A percentile compares a stretch with the other conserved stretches of the same genome.
Evolutionary conservation across 1,140 invertebrate species (phyloP).

Genomic region (Cecropterus lyciades): DNA sequence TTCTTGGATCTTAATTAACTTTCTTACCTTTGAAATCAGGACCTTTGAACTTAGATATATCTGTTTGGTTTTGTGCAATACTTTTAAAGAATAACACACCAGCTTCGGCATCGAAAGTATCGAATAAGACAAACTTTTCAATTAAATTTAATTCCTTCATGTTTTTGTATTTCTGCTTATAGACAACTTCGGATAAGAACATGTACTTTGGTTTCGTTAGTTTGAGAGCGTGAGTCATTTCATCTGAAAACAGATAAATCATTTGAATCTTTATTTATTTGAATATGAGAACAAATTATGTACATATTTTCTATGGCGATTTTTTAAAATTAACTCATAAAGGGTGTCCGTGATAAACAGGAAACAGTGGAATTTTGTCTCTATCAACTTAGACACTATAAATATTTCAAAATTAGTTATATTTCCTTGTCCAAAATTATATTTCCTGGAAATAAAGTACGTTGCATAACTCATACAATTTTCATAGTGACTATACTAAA

Average conservation of each 20-base stretch:
- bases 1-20: conserved; percentile 14
- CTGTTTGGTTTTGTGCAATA: conserved; percentile 39
- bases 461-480: too few species aligned
- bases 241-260: conserved; percentile 48
- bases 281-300: too few species aligned
- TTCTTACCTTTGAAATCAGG: conserved; percentile 53
- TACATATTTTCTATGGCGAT: too few species aligned
- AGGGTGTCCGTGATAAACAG: too few species aligned
- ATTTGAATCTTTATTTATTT: not conserved
- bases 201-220: conserved; percentile 63
- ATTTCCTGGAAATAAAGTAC: too few species aligned
- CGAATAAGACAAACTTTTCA: conserved; percentile 51
- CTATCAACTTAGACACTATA: too few species aligned
- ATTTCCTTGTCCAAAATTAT: too few species aligned
- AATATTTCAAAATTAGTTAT: too few species aligned
- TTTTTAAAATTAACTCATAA: not conserved
- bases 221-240: conserved; percentile 52
- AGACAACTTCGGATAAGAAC: conserved; percentile 56
- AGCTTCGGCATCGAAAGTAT: conserved; percentile 27
- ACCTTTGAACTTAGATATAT: conserved; percentile 44
- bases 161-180: conserved; percentile 43
- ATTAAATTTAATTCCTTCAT: conserved; percentile 46
- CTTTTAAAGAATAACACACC: conserved; percentile 45
- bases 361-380: too few species aligned
- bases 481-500: too few species aligned